Percentiles rank a stretch among this genome's conserved stretches.
Evolutionary conservation across 2,113 vertebrate genomes (phyloP).

Genomic region (Mus pahari): DNA sequence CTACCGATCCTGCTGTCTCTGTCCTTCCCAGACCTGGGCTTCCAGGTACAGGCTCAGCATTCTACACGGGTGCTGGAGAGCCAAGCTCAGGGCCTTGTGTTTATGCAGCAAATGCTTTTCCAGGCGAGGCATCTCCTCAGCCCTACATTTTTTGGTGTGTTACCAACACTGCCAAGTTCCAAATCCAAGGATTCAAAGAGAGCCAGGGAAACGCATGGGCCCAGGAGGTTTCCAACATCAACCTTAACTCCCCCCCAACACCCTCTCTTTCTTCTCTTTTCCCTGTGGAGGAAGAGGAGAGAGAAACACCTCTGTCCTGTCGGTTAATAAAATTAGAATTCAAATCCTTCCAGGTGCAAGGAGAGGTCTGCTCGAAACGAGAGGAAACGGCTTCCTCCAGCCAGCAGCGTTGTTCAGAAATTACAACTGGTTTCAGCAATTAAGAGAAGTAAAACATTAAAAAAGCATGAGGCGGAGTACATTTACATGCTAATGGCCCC

Average conservation of each 20-base stretch:
- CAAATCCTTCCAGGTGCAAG: conserved; percentile 63
- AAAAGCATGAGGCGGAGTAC: conserved; percentile 86
- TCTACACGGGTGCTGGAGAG: background rate
- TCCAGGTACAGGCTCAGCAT: background rate
- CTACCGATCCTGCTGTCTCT: background rate
- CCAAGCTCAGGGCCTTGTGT: background rate
- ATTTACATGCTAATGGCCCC: conserved; percentile 88
- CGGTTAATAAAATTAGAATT: conserved; percentile 86
- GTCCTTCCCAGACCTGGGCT: background rate
- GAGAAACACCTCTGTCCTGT: conserved; percentile 74
- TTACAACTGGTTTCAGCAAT: conserved; percentile 88
- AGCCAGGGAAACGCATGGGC: background rate
- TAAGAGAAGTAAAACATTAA: conserved; percentile 90
- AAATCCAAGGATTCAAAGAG: background rate
- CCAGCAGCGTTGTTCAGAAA: conserved; percentile 81
- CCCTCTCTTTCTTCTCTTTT: background rate
- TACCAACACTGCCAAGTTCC: background rate
- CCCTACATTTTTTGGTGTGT: background rate
- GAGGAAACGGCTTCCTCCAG: conserved; percentile 82
- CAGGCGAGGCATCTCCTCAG: background rate
- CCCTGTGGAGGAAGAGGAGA: conserved; percentile 78
- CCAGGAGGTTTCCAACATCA: background rate
- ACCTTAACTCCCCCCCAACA: background rate
- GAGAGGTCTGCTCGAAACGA: conserved; percentile 57
- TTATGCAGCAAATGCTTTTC: background rate